Conservation (phyloP, 2,797 vertebrate genomes). For the Apodemus agrarius region DNA sequence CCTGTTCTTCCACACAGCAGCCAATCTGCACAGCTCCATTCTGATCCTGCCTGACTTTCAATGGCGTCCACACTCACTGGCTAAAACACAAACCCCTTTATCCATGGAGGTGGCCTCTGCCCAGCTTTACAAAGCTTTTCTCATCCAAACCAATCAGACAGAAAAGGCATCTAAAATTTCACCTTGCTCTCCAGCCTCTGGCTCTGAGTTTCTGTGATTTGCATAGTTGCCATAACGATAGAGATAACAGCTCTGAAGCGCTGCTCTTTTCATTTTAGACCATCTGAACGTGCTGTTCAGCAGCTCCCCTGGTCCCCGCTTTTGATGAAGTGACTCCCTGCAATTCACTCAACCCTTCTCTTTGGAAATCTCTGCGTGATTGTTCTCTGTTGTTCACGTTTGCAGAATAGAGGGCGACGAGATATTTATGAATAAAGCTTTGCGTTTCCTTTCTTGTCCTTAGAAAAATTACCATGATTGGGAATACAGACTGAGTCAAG, state of each 20-base stretch:
- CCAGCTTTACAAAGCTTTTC: not conserved
- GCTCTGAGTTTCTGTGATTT: not conserved
- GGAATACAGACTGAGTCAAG: not conserved
- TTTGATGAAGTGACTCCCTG: not conserved
- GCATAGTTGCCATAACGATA: not conserved
- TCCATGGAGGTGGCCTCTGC: not conserved
- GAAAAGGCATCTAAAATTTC: not conserved
- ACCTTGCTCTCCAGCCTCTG: not conserved
- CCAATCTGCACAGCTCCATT: constrained; percentile 32
- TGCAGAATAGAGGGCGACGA: not conserved
- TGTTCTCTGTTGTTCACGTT: constrained; percentile 20
- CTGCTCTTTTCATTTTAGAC: not conserved
- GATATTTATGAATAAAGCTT: not conserved
- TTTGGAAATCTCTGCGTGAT: not conserved
- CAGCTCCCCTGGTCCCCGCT: not conserved
- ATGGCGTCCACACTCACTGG: constrained; percentile 6
- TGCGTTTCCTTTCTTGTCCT: constrained; percentile 38
- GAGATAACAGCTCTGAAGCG: not conserved
- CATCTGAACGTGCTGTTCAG: not conserved
- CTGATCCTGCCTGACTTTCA: constrained; percentile 7
- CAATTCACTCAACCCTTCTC: not conserved
- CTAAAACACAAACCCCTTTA: constrained; percentile 1
- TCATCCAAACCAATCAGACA: not conserved
- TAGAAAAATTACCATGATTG: constrained; percentile 31
- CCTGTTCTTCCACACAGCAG: not conserved